These are phyloP conservation scores for Lypha dubia DNA, from an alignment of 2,888 invertebrate genomes.

Conservation along the genomic window DNA sequence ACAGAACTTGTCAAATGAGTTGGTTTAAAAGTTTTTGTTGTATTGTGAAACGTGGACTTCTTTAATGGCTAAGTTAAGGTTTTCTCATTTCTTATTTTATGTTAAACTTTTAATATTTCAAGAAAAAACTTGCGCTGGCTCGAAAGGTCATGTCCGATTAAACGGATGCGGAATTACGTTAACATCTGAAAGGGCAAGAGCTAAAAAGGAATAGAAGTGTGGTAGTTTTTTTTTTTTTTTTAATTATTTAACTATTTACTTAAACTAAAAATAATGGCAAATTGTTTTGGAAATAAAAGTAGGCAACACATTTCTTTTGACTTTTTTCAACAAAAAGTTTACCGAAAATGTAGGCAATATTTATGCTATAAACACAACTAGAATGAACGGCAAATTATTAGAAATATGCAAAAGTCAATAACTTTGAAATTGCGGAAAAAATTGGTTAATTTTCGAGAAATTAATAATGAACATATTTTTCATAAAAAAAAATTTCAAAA, in stretches of 20 bases:
- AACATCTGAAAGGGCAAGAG: background rate
- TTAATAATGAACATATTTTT: too few relatives aligned
- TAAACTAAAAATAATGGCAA: constrained; percentile 54
- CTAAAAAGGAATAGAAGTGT: background rate
- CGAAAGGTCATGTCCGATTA: background rate
- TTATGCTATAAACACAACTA: too few relatives aligned
- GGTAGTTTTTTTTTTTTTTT: background rate
- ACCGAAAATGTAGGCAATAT: too few relatives aligned
- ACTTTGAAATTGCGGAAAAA: too few relatives aligned
- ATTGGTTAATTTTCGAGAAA: too few relatives aligned
- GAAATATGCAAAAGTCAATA: too few relatives aligned
- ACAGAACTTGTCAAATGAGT: constrained; percentile 50
- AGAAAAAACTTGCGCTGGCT: background rate
- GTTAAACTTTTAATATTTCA: too few relatives aligned
- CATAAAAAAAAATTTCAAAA: too few relatives aligned
- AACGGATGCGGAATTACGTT: background rate
- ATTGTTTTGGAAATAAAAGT: constrained; percentile 25
- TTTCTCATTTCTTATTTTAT: background rate
- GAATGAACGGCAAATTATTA: too few relatives aligned
- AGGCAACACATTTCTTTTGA: too few relatives aligned
- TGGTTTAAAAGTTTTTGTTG: constrained; percentile 57
- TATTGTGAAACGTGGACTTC: background rate
- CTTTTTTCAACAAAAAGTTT: too few relatives aligned
- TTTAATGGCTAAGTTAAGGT: background rate
- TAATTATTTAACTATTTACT: background rate